These are phyloP conservation scores for Ips typographus DNA, from an alignment of 1,140 invertebrate genomes.

Conservation along the genomic window DNA sequence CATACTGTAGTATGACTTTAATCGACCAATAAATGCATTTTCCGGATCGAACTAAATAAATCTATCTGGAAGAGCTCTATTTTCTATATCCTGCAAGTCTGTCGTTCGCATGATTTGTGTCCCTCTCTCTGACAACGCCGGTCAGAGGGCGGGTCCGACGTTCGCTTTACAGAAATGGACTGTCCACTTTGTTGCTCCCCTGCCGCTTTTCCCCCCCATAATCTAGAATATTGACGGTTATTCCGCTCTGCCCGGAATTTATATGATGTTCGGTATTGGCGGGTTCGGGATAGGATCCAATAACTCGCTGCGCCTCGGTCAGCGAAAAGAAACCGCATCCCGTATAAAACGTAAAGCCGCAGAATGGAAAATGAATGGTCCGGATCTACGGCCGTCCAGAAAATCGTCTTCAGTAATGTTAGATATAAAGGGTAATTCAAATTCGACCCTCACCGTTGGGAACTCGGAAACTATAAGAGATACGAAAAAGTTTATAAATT, in stretches of 20 bases:
- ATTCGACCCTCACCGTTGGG: too few species aligned
- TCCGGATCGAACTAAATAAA: too few species aligned
- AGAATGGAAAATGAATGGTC: conserved; percentile 36
- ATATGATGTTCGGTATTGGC: conserved; percentile 47
- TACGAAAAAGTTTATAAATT: too few species aligned
- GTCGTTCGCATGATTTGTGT: conserved; percentile 26
- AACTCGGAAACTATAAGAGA: too few species aligned
- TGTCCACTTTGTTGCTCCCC: conserved; percentile 42
- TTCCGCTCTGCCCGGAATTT: conserved; percentile 43
- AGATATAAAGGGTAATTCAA: too few species aligned
- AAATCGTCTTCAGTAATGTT: too few species aligned
- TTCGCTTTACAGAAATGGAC: conserved; percentile 42
- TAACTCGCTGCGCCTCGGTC: conserved; percentile 46
- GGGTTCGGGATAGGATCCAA: conserved; percentile 45
- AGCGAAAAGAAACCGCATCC: conserved; percentile 46
- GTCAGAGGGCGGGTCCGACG: conserved; percentile 34
- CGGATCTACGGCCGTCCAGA: neutral
- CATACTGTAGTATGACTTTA: too few species aligned
- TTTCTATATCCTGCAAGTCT: conserved; percentile 5
- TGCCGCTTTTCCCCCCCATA: conserved; percentile 18
- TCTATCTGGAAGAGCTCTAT: neutral
- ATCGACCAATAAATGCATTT: too few species aligned
- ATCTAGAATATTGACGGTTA: conserved; percentile 45
- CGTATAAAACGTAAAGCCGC: conserved; percentile 46
- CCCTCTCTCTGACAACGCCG: conserved; percentile 21